phyloP scores from a whole-genome alignment of 1,140 invertebrate genomes.

The Agrypnia vestita region DNA sequence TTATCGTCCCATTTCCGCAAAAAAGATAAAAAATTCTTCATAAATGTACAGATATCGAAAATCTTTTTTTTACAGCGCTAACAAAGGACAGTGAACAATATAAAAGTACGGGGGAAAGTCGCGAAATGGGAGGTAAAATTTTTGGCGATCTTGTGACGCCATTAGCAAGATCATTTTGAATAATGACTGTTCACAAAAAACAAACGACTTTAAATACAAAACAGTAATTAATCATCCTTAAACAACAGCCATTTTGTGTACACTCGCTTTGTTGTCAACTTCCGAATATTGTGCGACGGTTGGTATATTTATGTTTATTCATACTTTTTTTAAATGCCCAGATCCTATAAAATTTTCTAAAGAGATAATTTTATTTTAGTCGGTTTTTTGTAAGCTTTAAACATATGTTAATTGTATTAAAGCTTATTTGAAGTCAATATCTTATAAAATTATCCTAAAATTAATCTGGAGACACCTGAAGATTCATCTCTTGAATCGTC shows the following conservation, averaged over 20 bases:
- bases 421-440: no score
- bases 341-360: no score
- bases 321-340: no score
- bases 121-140: neutral
- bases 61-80: neutral
- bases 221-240: slow-evolving; percentile 25
- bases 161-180: slow-evolving; percentile 36
- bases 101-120: slow-evolving; percentile 4
- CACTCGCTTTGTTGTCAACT: neutral
- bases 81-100: slow-evolving; percentile 15
- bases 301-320: no score
- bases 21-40: no score
- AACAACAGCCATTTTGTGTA: slow-evolving; percentile 12
- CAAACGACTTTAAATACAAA: slow-evolving; percentile 37
- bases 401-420: no score
- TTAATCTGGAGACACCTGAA: no score
- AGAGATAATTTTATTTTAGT: neutral
- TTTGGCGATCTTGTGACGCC: neutral
- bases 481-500: no score
- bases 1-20: no score
- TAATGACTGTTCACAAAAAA: slow-evolving; percentile 30
- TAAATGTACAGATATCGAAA: no score
- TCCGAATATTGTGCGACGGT: neutral
- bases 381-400: no score
- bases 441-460: no score